phyloP scores from a whole-genome alignment of 2,888 invertebrate species.

The Ellobium chinense region DNA sequence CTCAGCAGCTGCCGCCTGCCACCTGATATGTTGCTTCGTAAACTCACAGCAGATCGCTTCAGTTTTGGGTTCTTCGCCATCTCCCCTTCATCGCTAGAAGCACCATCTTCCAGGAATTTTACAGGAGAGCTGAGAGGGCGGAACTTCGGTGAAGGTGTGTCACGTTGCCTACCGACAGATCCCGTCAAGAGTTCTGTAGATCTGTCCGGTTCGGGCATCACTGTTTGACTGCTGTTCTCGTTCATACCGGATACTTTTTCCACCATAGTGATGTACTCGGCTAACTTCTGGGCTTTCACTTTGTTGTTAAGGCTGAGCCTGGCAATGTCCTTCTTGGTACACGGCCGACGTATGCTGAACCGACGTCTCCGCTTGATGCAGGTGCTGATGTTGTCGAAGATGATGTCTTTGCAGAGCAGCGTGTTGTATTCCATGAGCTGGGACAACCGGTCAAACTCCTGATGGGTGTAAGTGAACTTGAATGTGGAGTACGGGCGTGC shows the following conservation, averaged over 20 bases:
- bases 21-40: not conserved
- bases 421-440: slow-evolving; percentile 80
- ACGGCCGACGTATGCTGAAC: slow-evolving; percentile 61
- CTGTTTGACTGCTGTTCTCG: not conserved
- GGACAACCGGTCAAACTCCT: slow-evolving; percentile 78
- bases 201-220: not conserved
- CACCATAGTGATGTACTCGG: slow-evolving; percentile 47
- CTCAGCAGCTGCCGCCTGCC: not conserved
- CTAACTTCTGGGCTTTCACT: slow-evolving; percentile 51
- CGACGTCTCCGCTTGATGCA: slow-evolving; percentile 66
- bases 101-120: not conserved
- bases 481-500: slow-evolving; percentile 79
- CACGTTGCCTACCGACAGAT: not conserved
- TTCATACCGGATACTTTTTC: slow-evolving; percentile 21
- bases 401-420: slow-evolving; percentile 71
- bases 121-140: slow-evolving; percentile 37
- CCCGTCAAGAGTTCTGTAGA: not conserved
- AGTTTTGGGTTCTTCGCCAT: not conserved
- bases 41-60: not conserved
- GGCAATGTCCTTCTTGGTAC: slow-evolving; percentile 64
- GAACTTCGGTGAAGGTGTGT: not conserved
- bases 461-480: slow-evolving; percentile 79
- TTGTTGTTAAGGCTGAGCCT: slow-evolving; percentile 57
- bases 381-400: slow-evolving; percentile 74
- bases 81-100: not conserved